A percentile compares a stretch with the other conserved stretches of the same genome.
Evolutionary conservation across 2,113 vertebrate species (phyloP).

Genomic region (Orycteropus afer): DNA sequence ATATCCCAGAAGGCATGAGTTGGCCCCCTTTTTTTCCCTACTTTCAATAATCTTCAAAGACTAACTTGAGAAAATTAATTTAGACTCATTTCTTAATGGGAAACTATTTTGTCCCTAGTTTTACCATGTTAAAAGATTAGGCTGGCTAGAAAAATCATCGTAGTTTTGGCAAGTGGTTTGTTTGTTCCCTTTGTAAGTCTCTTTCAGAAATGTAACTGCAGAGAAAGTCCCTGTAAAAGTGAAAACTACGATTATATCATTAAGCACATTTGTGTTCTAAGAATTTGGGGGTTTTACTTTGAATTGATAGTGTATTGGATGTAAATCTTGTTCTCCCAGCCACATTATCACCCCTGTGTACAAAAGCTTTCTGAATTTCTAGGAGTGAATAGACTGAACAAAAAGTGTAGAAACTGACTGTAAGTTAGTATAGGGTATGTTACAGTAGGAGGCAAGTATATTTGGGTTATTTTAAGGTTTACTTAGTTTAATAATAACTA

Average conservation of each 20-base stretch:
- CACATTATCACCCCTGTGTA: neutral
- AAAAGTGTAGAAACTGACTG: slow-evolving; percentile 35
- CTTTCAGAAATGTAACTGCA: neutral
- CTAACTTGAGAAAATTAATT: slow-evolving; percentile 24
- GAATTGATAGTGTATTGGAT: neutral
- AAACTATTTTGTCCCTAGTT: neutral
- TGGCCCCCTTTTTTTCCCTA: neutral
- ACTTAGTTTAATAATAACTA: neutral
- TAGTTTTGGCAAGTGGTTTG: slow-evolving; percentile 16
- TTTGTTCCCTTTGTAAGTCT: slow-evolving; percentile 49
- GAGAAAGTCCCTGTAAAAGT: neutral
- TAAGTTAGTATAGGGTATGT: neutral
- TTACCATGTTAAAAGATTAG: neutral
- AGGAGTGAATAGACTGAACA: neutral
- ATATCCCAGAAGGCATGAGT: neutral
- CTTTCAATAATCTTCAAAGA: neutral
- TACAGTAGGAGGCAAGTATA: slow-evolving; percentile 6
- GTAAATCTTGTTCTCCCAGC: neutral
- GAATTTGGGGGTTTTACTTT: neutral
- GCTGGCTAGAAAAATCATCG: neutral
- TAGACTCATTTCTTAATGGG: slow-evolving; percentile 43
- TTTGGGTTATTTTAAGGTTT: neutral
- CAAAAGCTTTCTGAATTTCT: slow-evolving; percentile 35
- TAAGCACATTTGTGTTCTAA: neutral
- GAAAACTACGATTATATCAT: neutral